Conservation (phyloP, 2,888 invertebrate species). For the Idaea aversata region DNA sequence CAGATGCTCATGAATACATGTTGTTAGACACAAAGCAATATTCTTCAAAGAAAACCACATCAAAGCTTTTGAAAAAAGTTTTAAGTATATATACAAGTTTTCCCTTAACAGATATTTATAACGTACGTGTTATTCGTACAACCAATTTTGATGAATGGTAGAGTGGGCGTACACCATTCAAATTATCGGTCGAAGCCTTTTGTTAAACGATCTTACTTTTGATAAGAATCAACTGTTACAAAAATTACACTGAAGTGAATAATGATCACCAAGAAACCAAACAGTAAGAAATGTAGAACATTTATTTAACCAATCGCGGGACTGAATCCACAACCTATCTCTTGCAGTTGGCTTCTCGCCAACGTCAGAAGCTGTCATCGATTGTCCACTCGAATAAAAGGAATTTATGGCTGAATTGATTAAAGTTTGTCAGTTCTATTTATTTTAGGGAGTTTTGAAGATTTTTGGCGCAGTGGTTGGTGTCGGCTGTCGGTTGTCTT, state of each 20-base stretch:
- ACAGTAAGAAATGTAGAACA: constrained; percentile 1
- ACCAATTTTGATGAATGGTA: too few relatives aligned
- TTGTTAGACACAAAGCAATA: not conserved
- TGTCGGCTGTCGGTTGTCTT: not conserved
- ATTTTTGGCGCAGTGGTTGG: not conserved
- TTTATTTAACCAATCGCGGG: not conserved
- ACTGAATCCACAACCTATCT: not conserved
- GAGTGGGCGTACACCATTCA: too few relatives aligned
- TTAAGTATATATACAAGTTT: not conserved
- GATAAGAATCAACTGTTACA: too few relatives aligned
- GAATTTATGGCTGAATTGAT: not conserved
- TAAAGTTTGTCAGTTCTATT: not conserved
- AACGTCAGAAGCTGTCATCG: constrained; percentile 1
- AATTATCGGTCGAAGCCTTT: too few relatives aligned
- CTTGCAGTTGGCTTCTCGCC: not conserved
- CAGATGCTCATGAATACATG: not conserved
- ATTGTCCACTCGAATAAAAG: constrained; percentile 1
- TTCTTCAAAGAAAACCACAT: not conserved
- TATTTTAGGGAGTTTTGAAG: not conserved
- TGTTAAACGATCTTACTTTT: too few relatives aligned
- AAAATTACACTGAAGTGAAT: too few relatives aligned
- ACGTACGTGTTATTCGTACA: too few relatives aligned
- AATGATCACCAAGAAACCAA: not conserved
- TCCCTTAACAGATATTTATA: not conserved
- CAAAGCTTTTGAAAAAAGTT: not conserved